Conservation (phyloP, 2,888 invertebrate species). For the Metalampra italica region DNA sequence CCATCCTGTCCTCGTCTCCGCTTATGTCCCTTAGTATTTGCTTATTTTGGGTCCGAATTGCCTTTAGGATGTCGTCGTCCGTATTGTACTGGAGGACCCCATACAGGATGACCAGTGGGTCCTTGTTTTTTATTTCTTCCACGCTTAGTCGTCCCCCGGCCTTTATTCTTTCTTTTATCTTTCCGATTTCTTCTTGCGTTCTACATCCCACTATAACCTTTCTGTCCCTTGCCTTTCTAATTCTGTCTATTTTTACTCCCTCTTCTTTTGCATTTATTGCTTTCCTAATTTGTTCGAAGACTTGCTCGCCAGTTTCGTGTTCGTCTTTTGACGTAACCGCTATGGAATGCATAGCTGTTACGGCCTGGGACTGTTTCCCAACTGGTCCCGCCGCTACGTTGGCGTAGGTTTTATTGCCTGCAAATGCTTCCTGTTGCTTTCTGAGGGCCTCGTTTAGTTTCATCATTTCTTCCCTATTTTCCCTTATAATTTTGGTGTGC, state of each 20-base stretch:
- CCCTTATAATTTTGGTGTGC: not conserved
- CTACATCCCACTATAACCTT: constrained; percentile 10
- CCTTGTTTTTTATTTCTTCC: constrained; percentile 8
- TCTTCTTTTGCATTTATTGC: constrained; percentile 12
- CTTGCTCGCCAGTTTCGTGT: constrained; percentile 11
- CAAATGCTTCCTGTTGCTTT: not conserved
- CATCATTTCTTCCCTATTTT: not conserved
- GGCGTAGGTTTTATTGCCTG: too few species aligned
- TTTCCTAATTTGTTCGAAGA: constrained; percentile 6
- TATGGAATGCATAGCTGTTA: constrained; percentile 6
- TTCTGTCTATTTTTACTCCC: constrained; percentile 7
- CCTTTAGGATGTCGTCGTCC: not conserved
- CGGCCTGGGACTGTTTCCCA: too few species aligned
- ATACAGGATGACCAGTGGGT: constrained; percentile 9
- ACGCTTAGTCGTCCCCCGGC: not conserved
- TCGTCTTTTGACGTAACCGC: constrained; percentile 6
- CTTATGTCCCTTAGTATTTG: not conserved
- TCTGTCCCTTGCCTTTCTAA: constrained; percentile 13
- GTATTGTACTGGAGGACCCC: not conserved
- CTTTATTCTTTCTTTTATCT: not conserved
- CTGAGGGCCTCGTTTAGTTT: not conserved
- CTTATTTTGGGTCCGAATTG: not conserved
- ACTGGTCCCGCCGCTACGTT: too few species aligned
- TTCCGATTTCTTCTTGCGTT: constrained; percentile 3
- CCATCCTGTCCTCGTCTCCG: not conserved